Conservation (phyloP, 2,888 invertebrate species). For the Escarpia spicata region DNA sequence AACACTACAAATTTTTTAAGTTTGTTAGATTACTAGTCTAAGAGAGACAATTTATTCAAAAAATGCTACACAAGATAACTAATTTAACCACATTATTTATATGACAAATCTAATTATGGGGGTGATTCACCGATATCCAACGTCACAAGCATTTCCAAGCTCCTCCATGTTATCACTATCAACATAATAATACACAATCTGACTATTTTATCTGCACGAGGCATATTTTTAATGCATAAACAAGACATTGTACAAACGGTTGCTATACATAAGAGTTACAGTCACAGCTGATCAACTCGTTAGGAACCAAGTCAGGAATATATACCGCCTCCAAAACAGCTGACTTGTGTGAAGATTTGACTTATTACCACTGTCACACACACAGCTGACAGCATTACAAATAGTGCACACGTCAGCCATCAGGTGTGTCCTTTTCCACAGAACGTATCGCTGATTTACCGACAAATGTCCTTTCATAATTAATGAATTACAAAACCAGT, state of each 20-base stretch:
- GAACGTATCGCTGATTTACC: not conserved
- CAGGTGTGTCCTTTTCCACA: not conserved
- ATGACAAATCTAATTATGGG: too few relatives aligned
- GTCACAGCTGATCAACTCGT: not conserved
- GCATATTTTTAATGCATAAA: too few relatives aligned
- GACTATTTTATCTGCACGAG: too few relatives aligned
- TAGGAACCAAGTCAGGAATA: not conserved
- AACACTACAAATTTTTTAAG: not conserved
- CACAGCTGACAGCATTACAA: not conserved
- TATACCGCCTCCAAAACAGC: not conserved
- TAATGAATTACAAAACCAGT: not conserved
- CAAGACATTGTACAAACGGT: not conserved
- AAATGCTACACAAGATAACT: too few relatives aligned
- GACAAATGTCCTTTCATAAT: not conserved
- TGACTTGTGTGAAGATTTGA: not conserved
- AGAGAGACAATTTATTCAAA: too few relatives aligned
- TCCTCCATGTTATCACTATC: too few relatives aligned
- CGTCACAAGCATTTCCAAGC: too few relatives aligned
- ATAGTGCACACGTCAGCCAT: not conserved
- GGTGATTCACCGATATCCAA: too few relatives aligned
- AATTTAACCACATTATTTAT: too few relatives aligned
- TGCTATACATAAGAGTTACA: not conserved
- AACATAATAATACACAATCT: too few relatives aligned
- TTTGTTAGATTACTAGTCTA: not conserved
- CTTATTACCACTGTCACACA: not conserved